Conservation (phyloP, 2,888 invertebrate species). For the Lithodes maja region DNA sequence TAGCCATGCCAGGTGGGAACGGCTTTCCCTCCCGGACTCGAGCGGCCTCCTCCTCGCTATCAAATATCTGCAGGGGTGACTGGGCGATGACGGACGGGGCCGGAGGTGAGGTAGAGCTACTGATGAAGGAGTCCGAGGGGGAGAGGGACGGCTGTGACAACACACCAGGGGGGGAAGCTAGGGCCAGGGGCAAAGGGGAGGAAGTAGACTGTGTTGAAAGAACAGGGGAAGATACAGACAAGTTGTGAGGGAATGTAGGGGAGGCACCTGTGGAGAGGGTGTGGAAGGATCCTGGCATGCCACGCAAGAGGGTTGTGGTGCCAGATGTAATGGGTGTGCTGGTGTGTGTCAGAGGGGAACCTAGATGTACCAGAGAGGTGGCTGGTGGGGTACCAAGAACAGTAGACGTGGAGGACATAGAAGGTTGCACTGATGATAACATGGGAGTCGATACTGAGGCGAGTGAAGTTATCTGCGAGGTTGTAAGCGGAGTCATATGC, state of each 20-base stretch:
- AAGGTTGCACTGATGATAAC: background rate
- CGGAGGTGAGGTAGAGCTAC: too few relatives aligned
- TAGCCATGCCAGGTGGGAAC: constrained; percentile 47
- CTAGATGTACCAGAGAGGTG: background rate
- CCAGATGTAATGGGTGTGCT: background rate
- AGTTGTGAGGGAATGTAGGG: too few relatives aligned
- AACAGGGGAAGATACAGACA: background rate
- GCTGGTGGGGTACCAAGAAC: background rate
- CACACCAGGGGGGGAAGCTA: background rate
- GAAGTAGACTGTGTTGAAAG: background rate
- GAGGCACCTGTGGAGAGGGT: background rate
- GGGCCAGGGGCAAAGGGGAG: background rate
- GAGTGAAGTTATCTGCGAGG: too few relatives aligned
- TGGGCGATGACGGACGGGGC: too few relatives aligned
- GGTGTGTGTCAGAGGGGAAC: background rate
- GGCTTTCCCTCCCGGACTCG: background rate
- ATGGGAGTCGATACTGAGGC: background rate
- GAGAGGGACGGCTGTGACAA: background rate
- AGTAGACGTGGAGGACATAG: background rate
- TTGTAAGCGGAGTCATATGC: too few relatives aligned
- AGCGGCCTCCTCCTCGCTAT: constrained; percentile 36
- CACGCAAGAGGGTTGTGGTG: background rate
- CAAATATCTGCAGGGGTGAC: background rate
- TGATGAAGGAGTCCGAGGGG: background rate
- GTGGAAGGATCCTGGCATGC: background rate